These are phyloP conservation scores for Nasalis larvatus DNA, from an alignment of 2,113 vertebrate species.

Conservation along the genomic window DNA sequence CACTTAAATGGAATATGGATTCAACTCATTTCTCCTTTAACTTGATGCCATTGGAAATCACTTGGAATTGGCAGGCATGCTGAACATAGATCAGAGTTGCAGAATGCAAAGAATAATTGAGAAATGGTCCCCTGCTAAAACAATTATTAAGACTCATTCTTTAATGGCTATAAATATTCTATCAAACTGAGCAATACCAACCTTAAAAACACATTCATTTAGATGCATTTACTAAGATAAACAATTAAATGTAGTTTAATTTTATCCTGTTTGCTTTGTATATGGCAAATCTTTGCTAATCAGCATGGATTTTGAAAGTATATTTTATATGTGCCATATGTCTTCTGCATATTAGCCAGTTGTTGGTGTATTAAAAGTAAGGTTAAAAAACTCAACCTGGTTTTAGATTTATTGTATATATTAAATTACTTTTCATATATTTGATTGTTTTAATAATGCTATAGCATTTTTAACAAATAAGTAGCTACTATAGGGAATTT, in stretches of 20 bases:
- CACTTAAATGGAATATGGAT: neutral
- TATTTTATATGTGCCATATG: neutral
- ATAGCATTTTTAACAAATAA: neutral
- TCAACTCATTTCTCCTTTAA: slow-evolving; percentile 4
- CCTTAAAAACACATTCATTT: slow-evolving; percentile 1
- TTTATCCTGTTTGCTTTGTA: neutral
- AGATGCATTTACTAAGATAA: neutral
- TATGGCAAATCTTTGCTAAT: neutral
- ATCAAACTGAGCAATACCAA: neutral
- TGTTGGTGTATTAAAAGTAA: slow-evolving; percentile 4
- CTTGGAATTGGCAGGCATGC: neutral
- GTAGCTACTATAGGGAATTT: neutral
- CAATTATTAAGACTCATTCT: slow-evolving; percentile 18
- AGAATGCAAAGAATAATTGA: neutral
- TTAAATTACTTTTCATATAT: neutral
- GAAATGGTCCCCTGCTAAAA: neutral
- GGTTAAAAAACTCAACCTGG: neutral
- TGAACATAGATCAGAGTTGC: neutral
- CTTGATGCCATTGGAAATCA: neutral
- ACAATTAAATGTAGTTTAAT: neutral
- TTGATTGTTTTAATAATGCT: neutral
- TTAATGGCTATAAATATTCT: neutral
- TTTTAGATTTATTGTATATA: neutral
- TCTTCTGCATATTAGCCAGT: slow-evolving; percentile 43
- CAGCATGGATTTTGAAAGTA: neutral